phyloP scores from a whole-genome alignment of 1,140 invertebrate genomes.

The Steinernema feltiae region DNA sequence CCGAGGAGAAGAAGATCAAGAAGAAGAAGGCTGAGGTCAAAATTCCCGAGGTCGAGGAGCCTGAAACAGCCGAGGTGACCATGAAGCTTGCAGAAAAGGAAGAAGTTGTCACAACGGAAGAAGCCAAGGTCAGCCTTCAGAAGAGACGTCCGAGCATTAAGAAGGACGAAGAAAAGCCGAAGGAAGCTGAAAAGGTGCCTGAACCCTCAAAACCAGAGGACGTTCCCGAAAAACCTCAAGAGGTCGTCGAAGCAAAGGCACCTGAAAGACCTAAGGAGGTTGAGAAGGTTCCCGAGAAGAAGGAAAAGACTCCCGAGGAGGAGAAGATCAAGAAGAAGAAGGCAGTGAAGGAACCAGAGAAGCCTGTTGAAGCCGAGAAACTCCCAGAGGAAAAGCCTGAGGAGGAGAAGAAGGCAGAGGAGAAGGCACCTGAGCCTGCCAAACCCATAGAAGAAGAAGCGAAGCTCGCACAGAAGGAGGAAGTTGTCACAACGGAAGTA shows the following conservation, averaged over 20 bases:
- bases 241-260: background rate
- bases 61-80: too few species aligned
- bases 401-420: constrained; percentile 3
- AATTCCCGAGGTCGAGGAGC: background rate
- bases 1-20: constrained; percentile 6
- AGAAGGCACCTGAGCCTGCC: background rate
- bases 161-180: background rate
- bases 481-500: too few species aligned
- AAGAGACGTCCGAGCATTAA: too few species aligned
- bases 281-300: constrained; percentile 9
- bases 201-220: too few species aligned
- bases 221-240: background rate
- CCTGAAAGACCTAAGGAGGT: constrained; percentile 8
- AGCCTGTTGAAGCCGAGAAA: constrained; percentile 5
- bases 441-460: background rate
- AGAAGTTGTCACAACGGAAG: too few species aligned
- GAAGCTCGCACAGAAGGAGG: constrained; percentile 6
- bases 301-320: constrained; percentile 7
- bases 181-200: background rate
- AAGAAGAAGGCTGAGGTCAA: constrained; percentile 19
- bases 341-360: constrained; percentile 19
- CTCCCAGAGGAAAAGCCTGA: background rate
- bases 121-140: too few species aligned
- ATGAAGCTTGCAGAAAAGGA: constrained; percentile 16
- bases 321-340: constrained; percentile 9